Evolutionary conservation across 2,888 invertebrate species (phyloP), one percentile per base, ranked within the genome.

Genomic region (Ectemnius cavifrons): DNA sequence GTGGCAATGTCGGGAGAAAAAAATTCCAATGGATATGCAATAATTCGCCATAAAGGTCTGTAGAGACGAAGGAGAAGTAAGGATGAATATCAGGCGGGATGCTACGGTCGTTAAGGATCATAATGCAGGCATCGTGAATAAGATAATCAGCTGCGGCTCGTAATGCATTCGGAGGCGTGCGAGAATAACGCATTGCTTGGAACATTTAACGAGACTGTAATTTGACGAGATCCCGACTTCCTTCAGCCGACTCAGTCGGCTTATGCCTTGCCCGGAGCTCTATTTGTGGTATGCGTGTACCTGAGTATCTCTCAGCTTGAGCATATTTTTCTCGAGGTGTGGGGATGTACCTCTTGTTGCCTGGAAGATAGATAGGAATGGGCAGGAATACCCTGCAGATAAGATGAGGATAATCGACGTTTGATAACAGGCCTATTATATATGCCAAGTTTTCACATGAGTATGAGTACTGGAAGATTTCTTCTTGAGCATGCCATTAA

Each of bases 121-220:
- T 67, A 67, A 82, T 81, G 82, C 81, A 77, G 79, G 79, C 81
- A 77, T 69, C 70, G 78, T 82, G 81, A 82, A 80, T 79, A 80
- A 85, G 86, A 88, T 88, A 87, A 88, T 88, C 88, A 87, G 86
- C 80, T 83, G 82, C 79, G 82, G 74, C 85, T 81, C 84, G 77
- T 86, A 85, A 86, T 86, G 81, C 77, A 80, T 84, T 84, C 84
- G 88, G 84, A 87, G 88, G 87, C 86, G 88, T 86, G 88, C 78
- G 85, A 85, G 85, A 82, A 85, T 88, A 87, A 86, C 83, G 81
- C 86, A 87, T 87, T 85, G 83, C 86, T 83, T 81, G 84, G 85
- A 87, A 88, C 87, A 87, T 88, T 87, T 88, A 88, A 89, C 88
- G 84, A 82, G 84, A 84, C 84, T 82, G 82, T 88, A 88, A 89